Conservation (phyloP, 2,797 vertebrate species). For the Tokudaia tokunoshimensis region DNA sequence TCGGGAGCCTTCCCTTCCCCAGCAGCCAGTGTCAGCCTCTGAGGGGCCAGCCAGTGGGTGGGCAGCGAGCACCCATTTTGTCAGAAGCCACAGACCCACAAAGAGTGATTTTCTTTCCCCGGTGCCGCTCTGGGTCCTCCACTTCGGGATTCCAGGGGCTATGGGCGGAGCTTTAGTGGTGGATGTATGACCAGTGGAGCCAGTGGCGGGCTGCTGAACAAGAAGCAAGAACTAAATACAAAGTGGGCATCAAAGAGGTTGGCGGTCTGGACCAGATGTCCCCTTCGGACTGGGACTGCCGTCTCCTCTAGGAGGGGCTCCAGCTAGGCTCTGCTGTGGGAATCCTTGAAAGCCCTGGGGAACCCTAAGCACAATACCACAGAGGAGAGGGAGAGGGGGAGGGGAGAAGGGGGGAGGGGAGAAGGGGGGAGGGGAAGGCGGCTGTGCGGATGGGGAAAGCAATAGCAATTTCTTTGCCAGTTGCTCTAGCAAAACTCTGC, state of each 20-base stretch:
- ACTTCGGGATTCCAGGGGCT: background rate
- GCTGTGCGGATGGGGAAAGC: too few species aligned
- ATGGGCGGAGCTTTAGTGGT: background rate
- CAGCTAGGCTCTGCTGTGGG: background rate
- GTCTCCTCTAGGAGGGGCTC: background rate
- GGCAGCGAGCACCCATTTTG: background rate
- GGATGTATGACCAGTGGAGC: background rate
- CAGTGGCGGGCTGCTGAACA: background rate
- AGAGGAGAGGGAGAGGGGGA: background rate
- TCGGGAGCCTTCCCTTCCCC: background rate
- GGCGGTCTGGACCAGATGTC: background rate
- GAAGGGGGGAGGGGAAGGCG: too few species aligned
- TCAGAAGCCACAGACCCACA: conserved; percentile 21
- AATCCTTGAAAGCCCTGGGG: background rate
- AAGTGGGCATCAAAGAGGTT: background rate
- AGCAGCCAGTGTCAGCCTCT: background rate
- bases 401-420: too few species aligned
- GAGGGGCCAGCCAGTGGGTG: background rate
- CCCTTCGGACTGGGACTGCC: too few species aligned
- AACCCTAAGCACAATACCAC: background rate
- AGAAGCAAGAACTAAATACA: background rate
- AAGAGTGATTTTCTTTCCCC: background rate
- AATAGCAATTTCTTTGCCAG: accelerated
- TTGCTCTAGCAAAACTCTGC: background rate
- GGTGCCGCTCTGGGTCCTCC: background rate